These are phyloP conservation scores for Potamilus streckersoni DNA, from an alignment of 1,140 invertebrate species.

Conservation along the genomic window DNA sequence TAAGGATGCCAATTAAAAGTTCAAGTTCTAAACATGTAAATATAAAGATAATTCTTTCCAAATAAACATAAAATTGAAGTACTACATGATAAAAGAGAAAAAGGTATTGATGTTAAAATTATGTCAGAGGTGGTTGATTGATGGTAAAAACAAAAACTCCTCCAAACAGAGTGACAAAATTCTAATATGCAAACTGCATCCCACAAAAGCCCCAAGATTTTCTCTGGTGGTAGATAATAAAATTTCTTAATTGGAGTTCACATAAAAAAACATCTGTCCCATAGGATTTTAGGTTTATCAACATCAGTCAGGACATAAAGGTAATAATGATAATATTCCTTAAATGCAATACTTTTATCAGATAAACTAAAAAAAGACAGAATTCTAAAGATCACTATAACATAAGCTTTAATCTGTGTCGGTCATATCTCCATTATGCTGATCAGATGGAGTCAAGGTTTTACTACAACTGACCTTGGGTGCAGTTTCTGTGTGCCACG, in stretches of 20 bases:
- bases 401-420: neutral
- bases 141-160: too few species aligned
- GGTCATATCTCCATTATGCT: too few species aligned
- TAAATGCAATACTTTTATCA: too few species aligned
- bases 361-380: neutral
- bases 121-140: too few species aligned
- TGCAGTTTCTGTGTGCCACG: conserved; percentile 62
- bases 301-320: neutral
- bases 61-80: too few species aligned
- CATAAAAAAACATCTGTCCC: neutral
- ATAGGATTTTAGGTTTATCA: neutral
- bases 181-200: neutral
- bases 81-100: too few species aligned
- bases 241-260: neutral
- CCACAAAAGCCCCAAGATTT: too few species aligned
- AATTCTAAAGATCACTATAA: neutral
- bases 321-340: neutral
- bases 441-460: neutral
- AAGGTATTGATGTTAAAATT: too few species aligned
- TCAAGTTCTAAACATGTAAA: too few species aligned
- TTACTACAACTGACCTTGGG: conserved; percentile 46
- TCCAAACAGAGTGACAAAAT: neutral
- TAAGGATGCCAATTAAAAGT: too few species aligned
- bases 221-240: too few species aligned
- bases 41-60: too few species aligned